Conservation (phyloP, 1,140 invertebrate genomes). For the Caligus rogercresseyi region DNA sequence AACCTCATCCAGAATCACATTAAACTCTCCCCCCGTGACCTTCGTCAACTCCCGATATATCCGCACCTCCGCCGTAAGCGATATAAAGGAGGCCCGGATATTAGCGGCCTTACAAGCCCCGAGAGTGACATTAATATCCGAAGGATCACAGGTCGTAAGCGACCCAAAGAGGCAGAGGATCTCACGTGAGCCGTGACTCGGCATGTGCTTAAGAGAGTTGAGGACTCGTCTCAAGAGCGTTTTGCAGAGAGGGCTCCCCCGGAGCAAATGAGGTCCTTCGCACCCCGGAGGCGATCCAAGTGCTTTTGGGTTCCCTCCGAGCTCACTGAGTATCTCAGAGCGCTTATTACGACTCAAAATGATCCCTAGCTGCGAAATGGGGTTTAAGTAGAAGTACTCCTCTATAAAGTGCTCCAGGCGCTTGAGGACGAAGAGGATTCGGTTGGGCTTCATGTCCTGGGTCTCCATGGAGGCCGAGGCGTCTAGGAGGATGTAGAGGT, state of each 20-base stretch:
- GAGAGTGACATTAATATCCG: conserved; percentile 72
- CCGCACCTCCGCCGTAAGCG: conserved; percentile 79
- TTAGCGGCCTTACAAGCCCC: conserved; percentile 42
- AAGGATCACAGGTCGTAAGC: conserved; percentile 87
- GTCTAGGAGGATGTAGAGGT: conserved; percentile 77
- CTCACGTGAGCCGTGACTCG: conserved; percentile 79
- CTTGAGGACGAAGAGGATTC: conserved; percentile 36
- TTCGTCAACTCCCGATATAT: conserved; percentile 66
- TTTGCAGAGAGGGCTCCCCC: conserved; percentile 88
- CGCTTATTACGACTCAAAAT: conserved; percentile 80
- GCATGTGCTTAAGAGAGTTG: conserved; percentile 67
- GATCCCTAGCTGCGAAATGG: conserved; percentile 86
- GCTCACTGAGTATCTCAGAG: conserved; percentile 73
- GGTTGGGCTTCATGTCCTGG: conserved; percentile 10
- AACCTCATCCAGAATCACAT: conserved; percentile 71
- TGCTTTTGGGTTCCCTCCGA: conserved; percentile 45
- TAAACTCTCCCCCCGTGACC: conserved; percentile 64
- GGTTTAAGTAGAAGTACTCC: conserved; percentile 96
- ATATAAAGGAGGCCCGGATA: conserved; percentile 80
- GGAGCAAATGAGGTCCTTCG: no score
- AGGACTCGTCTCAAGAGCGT: conserved; percentile 76
- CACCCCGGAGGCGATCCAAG: conserved; percentile 31
- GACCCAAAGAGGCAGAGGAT: conserved; percentile 67
- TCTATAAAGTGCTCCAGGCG: conserved; percentile 80
- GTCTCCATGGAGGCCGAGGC: conserved; percentile 71